Evolutionary conservation across 2,888 invertebrate genomes (phyloP), one percentile per base, ranked within the genome.

Genomic region (Vandiemenella viatica): DNA sequence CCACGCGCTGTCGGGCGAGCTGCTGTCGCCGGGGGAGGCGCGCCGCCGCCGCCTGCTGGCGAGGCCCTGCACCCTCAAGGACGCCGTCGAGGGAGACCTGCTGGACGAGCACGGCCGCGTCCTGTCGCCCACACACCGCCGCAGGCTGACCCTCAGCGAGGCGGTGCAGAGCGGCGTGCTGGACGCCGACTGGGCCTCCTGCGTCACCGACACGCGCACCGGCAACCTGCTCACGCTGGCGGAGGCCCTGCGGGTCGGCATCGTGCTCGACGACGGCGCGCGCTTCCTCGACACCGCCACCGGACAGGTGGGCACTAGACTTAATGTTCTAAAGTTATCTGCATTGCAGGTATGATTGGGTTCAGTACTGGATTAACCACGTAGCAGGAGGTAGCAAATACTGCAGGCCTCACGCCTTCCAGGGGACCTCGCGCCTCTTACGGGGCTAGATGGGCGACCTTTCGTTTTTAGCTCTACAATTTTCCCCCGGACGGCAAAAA

Each of bases 51-150:
- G 83, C 48, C 72, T 84, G 44, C 86, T 95, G 58, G 75, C 82
- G 46, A 90, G 89, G 68, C 92, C 95, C 0, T 77, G 90, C 74
- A 90, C 92, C n/a, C 71, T 97, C 23, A 88, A 91, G 68, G 93
- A 93, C 62, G 67, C 69, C 50, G 76, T 84, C 53, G 88, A 89
- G 65, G 74, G 79, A 60, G 81, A 83, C 63, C 71, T 89, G 56
- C 75, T 92, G 61, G 87, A 87, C 58, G 77, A 79, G 45, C 67
- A 69, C n/a, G 82, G 83, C 53, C 78, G 76, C 62, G 83, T 95
- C 55, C 73, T 79, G 46, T 91, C 93, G 59, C 85, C 89, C 0
- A 77, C 84, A 52, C 84, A 85, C 59, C 79, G 80, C 57, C 72
- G 76, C 4, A 80, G 80, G 60, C 68, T 90, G 37, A 82, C 81